Evolutionary conservation across 1,140 invertebrate genomes (phyloP).

Genomic region (Drosophila azteca): DNA sequence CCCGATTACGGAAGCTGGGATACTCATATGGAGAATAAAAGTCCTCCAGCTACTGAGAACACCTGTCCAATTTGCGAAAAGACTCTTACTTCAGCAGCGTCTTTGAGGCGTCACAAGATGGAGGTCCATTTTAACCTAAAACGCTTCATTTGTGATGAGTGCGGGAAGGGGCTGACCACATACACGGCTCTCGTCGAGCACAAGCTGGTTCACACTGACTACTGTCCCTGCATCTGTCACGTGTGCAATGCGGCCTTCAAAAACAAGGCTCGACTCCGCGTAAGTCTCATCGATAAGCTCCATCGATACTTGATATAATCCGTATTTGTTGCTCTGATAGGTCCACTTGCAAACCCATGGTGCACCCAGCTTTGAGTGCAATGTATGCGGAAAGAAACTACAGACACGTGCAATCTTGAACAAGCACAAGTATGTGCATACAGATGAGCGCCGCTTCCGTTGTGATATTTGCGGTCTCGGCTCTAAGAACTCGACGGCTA

Average conservation of each 20-base stretch:
- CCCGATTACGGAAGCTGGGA: background rate
- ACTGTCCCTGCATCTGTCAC: slow-evolving; percentile 46
- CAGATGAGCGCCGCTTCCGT: slow-evolving; percentile 80
- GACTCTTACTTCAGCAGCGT: slow-evolving; percentile 58
- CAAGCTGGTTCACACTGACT: slow-evolving; percentile 84
- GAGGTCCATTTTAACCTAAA: slow-evolving; percentile 82
- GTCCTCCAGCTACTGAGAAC: background rate
- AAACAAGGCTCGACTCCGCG: slow-evolving; percentile 51
- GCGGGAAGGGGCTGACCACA: slow-evolving; percentile 84
- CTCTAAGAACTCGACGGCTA: slow-evolving; percentile 78
- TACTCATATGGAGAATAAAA: too few species aligned
- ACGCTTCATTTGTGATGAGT: slow-evolving; percentile 84
- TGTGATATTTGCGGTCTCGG: slow-evolving; percentile 77
- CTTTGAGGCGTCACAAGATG: slow-evolving; percentile 76
- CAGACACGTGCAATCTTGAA: slow-evolving; percentile 84
- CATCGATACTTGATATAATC: too few species aligned
- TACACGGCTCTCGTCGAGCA: slow-evolving; percentile 84
- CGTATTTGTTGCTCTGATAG: slow-evolving; percentile 6
- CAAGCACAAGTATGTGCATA: slow-evolving; percentile 84
- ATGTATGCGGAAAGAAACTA: slow-evolving; percentile 84
- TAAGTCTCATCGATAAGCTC: slow-evolving; percentile 1
- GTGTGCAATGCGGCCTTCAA: slow-evolving; percentile 56
- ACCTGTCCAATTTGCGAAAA: slow-evolving; percentile 76
- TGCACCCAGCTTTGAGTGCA: slow-evolving; percentile 83
- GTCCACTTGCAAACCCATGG: slow-evolving; percentile 81